A percentile compares a stretch with the other conserved stretches of the same genome.
Evolutionary conservation across 2,888 invertebrate species (phyloP).

Genomic region (Dromius quadrimaculatus): DNA sequence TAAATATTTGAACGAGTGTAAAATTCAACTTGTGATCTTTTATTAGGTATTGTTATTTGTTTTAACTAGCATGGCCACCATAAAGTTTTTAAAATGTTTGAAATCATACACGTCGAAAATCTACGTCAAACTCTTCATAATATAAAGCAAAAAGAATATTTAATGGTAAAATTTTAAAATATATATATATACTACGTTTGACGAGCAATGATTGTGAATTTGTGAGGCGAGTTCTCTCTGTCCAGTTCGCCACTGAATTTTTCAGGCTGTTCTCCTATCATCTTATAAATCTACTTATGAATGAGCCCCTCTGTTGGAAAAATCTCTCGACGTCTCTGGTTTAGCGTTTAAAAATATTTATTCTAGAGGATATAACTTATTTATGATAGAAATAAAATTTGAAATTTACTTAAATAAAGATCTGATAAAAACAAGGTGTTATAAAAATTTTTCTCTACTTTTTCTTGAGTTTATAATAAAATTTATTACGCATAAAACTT

Average conservation of each 20-base stretch:
- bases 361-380: slow-evolving; percentile 4
- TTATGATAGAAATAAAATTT: slow-evolving; percentile 35
- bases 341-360: not conserved
- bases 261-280: too few relatives aligned
- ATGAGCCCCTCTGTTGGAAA: too few relatives aligned
- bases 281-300: too few relatives aligned
- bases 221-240: too few relatives aligned
- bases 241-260: too few relatives aligned
- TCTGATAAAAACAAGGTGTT: slow-evolving; percentile 48
- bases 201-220: too few relatives aligned
- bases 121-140: too few relatives aligned
- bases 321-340: too few relatives aligned
- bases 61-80: slow-evolving; percentile 3
- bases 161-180: too few relatives aligned
- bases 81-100: not conserved
- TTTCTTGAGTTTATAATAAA: slow-evolving; percentile 47
- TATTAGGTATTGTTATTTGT: slow-evolving; percentile 27
- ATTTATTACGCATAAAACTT: slow-evolving; percentile 49
- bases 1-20: slow-evolving; percentile 14
- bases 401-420: slow-evolving; percentile 46
- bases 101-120: too few relatives aligned
- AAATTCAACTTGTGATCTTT: slow-evolving; percentile 19
- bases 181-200: too few relatives aligned
- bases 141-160: too few relatives aligned
- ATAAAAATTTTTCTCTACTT: slow-evolving; percentile 43